Percentiles rank a stretch among this genome's conserved stretches.
These are phyloP conservation scores for Drosophila nebulosa DNA, from an alignment of 1,140 invertebrate genomes.

Conservation along the genomic window DNA sequence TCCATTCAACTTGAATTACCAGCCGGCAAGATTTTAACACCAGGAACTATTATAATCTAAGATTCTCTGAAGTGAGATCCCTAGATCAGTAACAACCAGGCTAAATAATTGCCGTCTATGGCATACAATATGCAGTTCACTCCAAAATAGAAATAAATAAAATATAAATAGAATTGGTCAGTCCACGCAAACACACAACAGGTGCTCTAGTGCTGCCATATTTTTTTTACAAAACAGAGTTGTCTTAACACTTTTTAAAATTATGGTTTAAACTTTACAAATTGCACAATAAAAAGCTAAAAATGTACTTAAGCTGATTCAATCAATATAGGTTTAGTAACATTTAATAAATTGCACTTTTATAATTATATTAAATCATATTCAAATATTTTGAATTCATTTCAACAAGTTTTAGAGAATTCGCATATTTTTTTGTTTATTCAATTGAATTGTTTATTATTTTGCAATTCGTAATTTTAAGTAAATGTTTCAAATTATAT, in stretches of 20 bases:
- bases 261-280: background rate
- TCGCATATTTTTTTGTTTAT: background rate
- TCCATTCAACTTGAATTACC: background rate
- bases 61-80: too few relatives aligned
- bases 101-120: conserved; percentile 21
- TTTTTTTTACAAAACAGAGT: background rate
- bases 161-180: conserved; percentile 65
- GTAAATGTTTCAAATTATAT: background rate
- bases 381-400: too few relatives aligned
- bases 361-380: too few relatives aligned
- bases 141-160: conserved; percentile 66
- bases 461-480: too few relatives aligned
- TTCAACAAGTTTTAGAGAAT: background rate
- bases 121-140: conserved; percentile 47
- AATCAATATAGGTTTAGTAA: too few relatives aligned
- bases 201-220: conserved; percentile 10
- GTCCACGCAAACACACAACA: conserved; percentile 61
- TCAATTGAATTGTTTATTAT: background rate
- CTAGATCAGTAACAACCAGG: background rate
- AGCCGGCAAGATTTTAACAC: conserved; percentile 3
- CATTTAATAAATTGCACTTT: too few relatives aligned
- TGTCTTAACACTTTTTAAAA: background rate
- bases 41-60: background rate
- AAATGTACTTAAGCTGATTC: too few relatives aligned
- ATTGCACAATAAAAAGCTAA: background rate